phyloP scores from a whole-genome alignment of 2,797 vertebrate species.

The Zonotrichia albicollis region DNA sequence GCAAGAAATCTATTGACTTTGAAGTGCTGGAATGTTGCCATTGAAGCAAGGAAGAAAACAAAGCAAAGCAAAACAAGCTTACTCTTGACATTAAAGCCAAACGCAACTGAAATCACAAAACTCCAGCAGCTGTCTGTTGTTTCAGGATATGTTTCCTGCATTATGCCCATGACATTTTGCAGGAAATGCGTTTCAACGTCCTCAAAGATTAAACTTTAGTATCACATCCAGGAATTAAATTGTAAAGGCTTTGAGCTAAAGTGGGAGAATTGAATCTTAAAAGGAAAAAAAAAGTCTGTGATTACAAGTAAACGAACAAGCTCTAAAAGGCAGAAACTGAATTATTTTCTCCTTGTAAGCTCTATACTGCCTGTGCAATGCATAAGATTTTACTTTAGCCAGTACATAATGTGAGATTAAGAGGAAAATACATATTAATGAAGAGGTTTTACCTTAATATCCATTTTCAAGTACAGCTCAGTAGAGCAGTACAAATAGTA shows the following conservation, averaged over 20 bases:
- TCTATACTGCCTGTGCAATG: background rate
- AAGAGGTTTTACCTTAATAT: background rate
- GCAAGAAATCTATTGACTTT: background rate
- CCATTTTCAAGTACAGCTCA: background rate
- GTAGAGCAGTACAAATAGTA: background rate
- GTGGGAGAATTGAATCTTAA: background rate
- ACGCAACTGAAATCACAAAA: background rate
- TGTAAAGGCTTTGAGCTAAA: slow-evolving; percentile 3
- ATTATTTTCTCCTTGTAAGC: slow-evolving; percentile 2
- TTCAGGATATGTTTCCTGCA: background rate
- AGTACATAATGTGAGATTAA: background rate
- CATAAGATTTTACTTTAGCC: background rate
- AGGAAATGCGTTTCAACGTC: background rate
- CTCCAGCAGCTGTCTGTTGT: background rate
- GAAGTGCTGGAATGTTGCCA: background rate
- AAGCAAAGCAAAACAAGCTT: background rate
- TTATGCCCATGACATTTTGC: background rate
- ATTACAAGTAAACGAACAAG: background rate
- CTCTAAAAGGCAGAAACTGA: slow-evolving; percentile 12
- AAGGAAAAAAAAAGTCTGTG: background rate
- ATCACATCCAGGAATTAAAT: background rate
- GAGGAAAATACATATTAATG: background rate
- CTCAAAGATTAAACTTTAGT: slow-evolving; percentile 25
- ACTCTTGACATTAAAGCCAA: background rate
- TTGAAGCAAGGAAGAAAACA: background rate